Percentiles rank a stretch among this genome's conserved stretches.
These are phyloP conservation scores for Panzeria rudis DNA, from an alignment of 2,888 invertebrate species.

Conservation along the genomic window DNA sequence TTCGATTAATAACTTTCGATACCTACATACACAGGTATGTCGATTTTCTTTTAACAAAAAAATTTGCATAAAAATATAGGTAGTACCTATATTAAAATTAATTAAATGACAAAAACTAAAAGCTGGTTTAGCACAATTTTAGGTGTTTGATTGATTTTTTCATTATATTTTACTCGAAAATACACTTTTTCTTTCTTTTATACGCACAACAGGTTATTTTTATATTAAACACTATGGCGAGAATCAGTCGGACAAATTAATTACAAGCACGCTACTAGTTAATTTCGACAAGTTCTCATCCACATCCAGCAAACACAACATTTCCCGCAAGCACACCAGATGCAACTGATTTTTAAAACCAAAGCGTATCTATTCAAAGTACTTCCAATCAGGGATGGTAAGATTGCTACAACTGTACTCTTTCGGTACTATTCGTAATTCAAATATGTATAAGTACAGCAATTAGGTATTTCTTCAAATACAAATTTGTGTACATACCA, in stretches of 20 bases:
- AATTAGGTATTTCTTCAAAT: too few species aligned
- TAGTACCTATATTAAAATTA: conserved; percentile 18
- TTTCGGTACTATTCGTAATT: background rate
- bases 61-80: background rate
- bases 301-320: background rate
- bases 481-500: too few species aligned
- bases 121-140: background rate
- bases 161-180: conserved; percentile 25
- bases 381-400: background rate
- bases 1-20: conserved; percentile 5
- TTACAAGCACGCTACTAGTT: conserved; percentile 42
- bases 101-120: background rate
- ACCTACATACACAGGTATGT: background rate
- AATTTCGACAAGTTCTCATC: background rate
- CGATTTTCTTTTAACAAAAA: background rate
- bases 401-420: background rate
- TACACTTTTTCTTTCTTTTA: conserved; percentile 33
- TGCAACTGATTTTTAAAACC: conserved; percentile 47
- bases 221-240: conserved; percentile 26
- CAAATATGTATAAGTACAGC: background rate
- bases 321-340: conserved; percentile 23
- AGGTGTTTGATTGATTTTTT: conserved; percentile 27
- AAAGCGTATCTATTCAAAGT: background rate
- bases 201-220: conserved; percentile 69
- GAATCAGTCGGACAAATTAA: conserved; percentile 9